Evolutionary conservation across 2,888 invertebrate genomes (phyloP), one percentile per base, ranked within the genome.

Genomic region (Podabrus alpinus): DNA sequence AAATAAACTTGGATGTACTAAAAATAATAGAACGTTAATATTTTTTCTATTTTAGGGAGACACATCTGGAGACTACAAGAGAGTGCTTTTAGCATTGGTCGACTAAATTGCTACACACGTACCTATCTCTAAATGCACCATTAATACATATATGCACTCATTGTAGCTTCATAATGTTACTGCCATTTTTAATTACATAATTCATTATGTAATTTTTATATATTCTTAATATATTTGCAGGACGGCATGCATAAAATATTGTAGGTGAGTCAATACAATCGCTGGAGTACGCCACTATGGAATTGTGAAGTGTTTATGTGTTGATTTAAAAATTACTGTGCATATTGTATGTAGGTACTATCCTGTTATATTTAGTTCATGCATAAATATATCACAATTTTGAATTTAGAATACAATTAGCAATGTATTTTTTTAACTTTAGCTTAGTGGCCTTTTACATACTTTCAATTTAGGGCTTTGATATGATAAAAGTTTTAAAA

Each of bases 31-130:
- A 64, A 66, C 64, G 24, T 66, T 70, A 72, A 59, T 72, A 72
- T 67, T 81, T 81, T 85, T 79, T 83, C 81, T 81, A 86, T 92
- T 94, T 86, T 93, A 96, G 95, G 95, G 93, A 85, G 97, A 97
- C 90, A 96, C 96, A 81, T 95, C 95, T 85, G 97, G 97, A 84
- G 95, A 97, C 91, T 97, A 97, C 92, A 96, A 93, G 91, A 94
- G 94, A 90, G 92, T 95, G 85, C 92, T 97, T 86, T 91, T 97
- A 88, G 93, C 95, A 84, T 90, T 97, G 88, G 92, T 95, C 88
- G 93, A 92, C 87, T 92, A 92, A 75, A 70, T n/a, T 64, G 62
- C 66, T 68, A 77, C 77, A 76, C 78, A 78, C 80, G 76, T 77
- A 79, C 73, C 81, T 82, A 82, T 82, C 80, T 81, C 73, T 78